These are phyloP conservation scores for Panonychus citri DNA, from an alignment of 1,140 invertebrate species.

Conservation along the genomic window DNA sequence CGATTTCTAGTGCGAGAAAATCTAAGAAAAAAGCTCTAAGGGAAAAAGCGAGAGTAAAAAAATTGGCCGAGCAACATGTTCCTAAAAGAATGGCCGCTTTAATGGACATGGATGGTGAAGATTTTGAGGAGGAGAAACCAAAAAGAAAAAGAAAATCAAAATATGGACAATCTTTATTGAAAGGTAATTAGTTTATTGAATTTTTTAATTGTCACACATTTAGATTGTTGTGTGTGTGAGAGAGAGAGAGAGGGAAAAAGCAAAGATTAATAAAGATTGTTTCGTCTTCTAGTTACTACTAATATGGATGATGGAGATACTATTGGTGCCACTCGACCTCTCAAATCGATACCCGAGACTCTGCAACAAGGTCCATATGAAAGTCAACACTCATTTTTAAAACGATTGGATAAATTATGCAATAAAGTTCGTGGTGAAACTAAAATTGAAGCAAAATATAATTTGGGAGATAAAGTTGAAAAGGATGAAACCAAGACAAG, in stretches of 20 bases:
- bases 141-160: neutral
- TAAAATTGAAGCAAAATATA: neutral
- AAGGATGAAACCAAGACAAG: neutral
- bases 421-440: neutral
- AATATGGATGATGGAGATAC: neutral
- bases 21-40: neutral
- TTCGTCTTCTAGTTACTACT: too few relatives aligned
- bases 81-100: neutral
- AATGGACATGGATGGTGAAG: neutral
- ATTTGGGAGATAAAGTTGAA: neutral
- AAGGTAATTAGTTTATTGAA: too few relatives aligned
- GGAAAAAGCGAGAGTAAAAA: neutral
- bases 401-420: neutral
- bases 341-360: neutral
- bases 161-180: neutral
- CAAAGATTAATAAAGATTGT: too few relatives aligned
- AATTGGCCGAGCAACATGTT: neutral
- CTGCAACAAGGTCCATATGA: neutral
- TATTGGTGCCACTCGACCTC: neutral
- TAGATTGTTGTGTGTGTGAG: too few relatives aligned
- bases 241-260: too few relatives aligned
- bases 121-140: neutral
- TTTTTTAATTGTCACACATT: too few relatives aligned
- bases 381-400: neutral
- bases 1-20: neutral